Evolutionary conservation across 2,888 invertebrate species (phyloP).

Genomic region (Ichneumon xanthorius): DNA sequence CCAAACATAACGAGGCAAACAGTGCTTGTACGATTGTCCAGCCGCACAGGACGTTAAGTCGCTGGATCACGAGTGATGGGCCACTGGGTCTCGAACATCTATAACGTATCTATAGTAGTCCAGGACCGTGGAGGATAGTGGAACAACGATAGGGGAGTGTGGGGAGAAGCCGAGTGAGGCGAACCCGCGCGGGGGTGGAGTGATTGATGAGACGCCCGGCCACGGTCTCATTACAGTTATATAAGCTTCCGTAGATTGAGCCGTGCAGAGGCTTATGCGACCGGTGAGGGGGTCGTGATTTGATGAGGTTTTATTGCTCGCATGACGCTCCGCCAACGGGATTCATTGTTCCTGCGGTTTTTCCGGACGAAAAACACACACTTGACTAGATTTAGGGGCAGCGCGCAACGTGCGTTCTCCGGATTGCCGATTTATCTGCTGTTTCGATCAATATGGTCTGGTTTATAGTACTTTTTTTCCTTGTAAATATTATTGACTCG

Average conservation of each 20-base stretch:
- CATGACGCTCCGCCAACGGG: constrained; percentile 75
- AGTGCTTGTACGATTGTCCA: constrained; percentile 73
- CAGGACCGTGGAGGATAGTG: constrained; percentile 45
- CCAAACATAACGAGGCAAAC: constrained; percentile 70
- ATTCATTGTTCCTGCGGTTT: constrained; percentile 65
- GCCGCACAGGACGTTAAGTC: constrained; percentile 75
- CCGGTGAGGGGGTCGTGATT: constrained; percentile 83
- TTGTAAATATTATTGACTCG: not conserved
- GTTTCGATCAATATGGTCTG: not conserved
- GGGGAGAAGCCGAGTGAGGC: constrained; percentile 57
- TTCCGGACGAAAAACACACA: constrained; percentile 51
- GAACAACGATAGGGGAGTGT: constrained; percentile 55
- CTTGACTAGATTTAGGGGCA: constrained; percentile 43
- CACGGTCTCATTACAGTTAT: constrained; percentile 85
- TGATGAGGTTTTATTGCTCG: constrained; percentile 85
- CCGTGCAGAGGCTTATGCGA: constrained; percentile 82
- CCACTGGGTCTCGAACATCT: constrained; percentile 69
- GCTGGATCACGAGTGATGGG: constrained; percentile 75
- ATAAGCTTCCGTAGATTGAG: constrained; percentile 85
- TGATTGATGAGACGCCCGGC: constrained; percentile 84
- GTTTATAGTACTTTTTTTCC: not conserved
- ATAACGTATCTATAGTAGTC: constrained; percentile 69
- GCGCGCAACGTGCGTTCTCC: not conserved
- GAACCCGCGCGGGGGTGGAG: constrained; percentile 75
- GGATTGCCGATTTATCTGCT: not conserved